Base-by-base conservation (phyloP, 2,113 vertebrate genomes). In the Australoheros scitulus region DNA sequence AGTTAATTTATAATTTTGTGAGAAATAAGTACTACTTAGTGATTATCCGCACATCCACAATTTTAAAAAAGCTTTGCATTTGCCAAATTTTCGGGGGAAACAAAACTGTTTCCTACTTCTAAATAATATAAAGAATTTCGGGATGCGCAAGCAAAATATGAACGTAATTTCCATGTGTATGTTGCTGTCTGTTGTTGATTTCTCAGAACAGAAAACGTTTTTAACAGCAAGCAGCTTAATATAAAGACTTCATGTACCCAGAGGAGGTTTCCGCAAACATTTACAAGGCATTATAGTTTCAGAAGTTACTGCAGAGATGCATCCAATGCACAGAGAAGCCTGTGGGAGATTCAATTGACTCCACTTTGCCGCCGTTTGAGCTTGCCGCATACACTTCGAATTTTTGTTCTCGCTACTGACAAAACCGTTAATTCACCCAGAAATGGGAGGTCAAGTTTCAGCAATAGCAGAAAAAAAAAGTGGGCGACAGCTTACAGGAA, bases 391-490 rank as follows among this genome's bases (percentile, higher is more conserved):
- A 77, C 86, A 88, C 90, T 92, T 93, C 86, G 88, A 60, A 90
- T 91, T 90, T 88, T 91, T 92, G 89, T 89, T 92, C 91, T 87
- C 77, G 89, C 91, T 88, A 65, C 90, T 94, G 92, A 93, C 93
- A 91, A 92, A 94, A 89, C 87, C 84, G 90, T 92, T 88, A 94
- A 93, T 92, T 94, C 94, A 93, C 89, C 92, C 91, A 94, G 90
- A 93, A 95, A 94, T 89, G 2, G 77, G 84, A 90, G 93, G 93
- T 93, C 89, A 94, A 90, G 84, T 92, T 91, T 92, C 88, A 92
- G 82, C 82, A 85, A 85, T 43, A 85, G 82, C 29, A 29, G 6
- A 43, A 5, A 61, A 81, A 70, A 52, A 72, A 59, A 68, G 75
- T 76, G 83, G 74, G 63, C 61, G 18, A 72, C 65, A 89, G 86